Conservation (phyloP, 2,888 invertebrate species). For the Phanerotoma sp. region DNA sequence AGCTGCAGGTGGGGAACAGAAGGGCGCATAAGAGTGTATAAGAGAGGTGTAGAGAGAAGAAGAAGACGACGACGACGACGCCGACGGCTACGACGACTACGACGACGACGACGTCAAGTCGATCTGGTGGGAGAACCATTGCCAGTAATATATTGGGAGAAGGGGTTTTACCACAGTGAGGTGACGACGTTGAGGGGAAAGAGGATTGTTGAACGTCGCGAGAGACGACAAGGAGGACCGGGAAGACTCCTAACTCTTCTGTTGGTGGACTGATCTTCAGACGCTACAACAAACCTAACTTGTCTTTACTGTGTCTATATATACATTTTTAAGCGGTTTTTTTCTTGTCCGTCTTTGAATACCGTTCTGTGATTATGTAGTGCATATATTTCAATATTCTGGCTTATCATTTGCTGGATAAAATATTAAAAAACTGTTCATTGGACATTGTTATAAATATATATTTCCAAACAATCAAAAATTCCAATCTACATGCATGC, state of each 20-base stretch:
- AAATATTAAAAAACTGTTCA: too few species aligned
- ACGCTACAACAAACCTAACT: conserved; percentile 1
- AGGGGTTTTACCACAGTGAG: conserved; percentile 31
- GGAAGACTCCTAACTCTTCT: conserved; percentile 45
- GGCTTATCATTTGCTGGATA: too few species aligned
- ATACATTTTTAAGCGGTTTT: too few species aligned
- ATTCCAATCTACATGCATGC: too few species aligned
- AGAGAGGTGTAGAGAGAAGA: conserved; percentile 22
- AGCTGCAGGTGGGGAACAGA: conserved; percentile 25
- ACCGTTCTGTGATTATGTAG: too few species aligned
- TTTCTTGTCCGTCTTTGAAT: too few species aligned
- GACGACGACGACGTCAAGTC: conserved; percentile 43
- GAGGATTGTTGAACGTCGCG: too few species aligned
- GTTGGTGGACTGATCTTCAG: conserved; percentile 44
- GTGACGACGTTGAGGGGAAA: conserved; percentile 5
- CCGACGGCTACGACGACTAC: conserved; percentile 36
- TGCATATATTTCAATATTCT: too few species aligned
- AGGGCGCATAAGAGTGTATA: conserved; percentile 15
- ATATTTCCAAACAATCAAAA: too few species aligned
- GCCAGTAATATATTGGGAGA: conserved; percentile 28
- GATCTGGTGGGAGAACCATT: conserved; percentile 30
- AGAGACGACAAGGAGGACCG: conserved; percentile 42
- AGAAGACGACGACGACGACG: conserved; percentile 23
- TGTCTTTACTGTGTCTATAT: too few species aligned
- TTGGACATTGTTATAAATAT: too few species aligned